Evolutionary conservation across 2,797 vertebrate genomes (phyloP).

Genomic region (Heteromormyrus szaboi): DNA sequence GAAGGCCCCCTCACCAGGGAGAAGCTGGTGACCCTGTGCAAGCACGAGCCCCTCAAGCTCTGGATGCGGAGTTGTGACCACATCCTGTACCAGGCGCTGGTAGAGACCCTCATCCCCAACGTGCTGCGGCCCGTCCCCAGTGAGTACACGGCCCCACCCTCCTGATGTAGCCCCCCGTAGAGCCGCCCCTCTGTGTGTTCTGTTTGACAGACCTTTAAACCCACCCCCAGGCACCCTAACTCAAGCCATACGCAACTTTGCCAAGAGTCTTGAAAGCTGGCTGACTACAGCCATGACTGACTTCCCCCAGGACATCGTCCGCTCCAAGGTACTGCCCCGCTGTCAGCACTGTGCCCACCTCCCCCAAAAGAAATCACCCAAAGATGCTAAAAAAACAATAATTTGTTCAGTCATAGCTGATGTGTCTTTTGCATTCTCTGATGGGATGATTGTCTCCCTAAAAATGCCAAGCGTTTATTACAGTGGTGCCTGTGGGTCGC

Average conservation of each 20-base stretch:
- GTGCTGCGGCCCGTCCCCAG: constrained; percentile 93
- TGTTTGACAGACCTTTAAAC: background rate
- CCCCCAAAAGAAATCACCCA: background rate
- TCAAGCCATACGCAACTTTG: constrained; percentile 94
- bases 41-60: constrained; percentile 78
- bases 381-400: background rate
- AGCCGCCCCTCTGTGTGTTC: background rate
- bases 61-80: constrained; percentile 98
- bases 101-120: constrained; percentile 93
- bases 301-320: constrained; percentile 84
- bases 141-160: constrained; percentile 54
- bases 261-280: constrained; percentile 96
- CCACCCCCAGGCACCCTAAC: constrained; percentile 79
- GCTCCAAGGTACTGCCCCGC: constrained; percentile 75
- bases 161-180: background rate
- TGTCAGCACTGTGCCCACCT: background rate
- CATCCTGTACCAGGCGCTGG: constrained; percentile 93
- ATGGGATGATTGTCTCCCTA: background rate
- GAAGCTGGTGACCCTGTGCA: constrained; percentile 83
- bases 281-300: constrained; percentile 88
- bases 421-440: background rate
- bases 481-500: no score
- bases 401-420: background rate
- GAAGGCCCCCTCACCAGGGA: constrained; percentile 75
- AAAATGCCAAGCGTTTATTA: background rate